Evolutionary conservation across 2,888 invertebrate species (phyloP).

Genomic region (Mythimna loreyi): DNA sequence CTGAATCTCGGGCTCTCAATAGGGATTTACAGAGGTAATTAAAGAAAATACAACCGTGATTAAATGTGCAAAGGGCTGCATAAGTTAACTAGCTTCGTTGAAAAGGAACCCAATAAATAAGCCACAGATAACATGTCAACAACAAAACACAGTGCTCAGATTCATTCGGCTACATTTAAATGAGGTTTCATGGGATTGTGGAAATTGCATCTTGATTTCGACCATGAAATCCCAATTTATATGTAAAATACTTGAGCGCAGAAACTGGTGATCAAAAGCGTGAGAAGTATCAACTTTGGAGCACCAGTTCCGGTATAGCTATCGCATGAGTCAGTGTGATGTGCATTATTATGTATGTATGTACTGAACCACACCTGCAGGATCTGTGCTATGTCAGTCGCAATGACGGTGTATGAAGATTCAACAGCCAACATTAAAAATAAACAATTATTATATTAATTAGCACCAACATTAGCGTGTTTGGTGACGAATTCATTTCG

Average conservation of each 20-base stretch:
- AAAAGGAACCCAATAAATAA: constrained; percentile 35
- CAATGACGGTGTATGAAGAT: constrained; percentile 68
- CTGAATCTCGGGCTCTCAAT: constrained; percentile 12
- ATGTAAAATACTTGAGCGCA: constrained; percentile 53
- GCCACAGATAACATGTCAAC: constrained; percentile 42
- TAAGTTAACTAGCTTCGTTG: constrained; percentile 41
- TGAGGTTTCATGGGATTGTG: constrained; percentile 66
- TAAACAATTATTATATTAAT: constrained; percentile 64
- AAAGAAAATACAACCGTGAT: constrained; percentile 38
- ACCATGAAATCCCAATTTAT: constrained; percentile 71
- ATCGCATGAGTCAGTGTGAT: constrained; percentile 70
- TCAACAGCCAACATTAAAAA: constrained; percentile 70
- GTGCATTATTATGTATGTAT: constrained; percentile 74
- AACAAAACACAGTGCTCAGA: constrained; percentile 71
- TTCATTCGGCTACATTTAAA: constrained; percentile 62
- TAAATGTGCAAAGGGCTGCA: constrained; percentile 45
- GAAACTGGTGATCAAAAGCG: constrained; percentile 64
- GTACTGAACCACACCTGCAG: constrained; percentile 75
- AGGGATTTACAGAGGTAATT: constrained; percentile 50
- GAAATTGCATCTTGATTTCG: constrained; percentile 53
- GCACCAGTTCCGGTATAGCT: constrained; percentile 65
- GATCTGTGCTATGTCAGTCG: constrained; percentile 74
- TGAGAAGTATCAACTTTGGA: constrained; percentile 57
- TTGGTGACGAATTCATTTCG: constrained; percentile 65
- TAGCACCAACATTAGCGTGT: constrained; percentile 70